Evolutionary conservation across 1,140 invertebrate genomes (phyloP), one percentile per base, ranked within the genome.

Genomic region (Ectropis grisescens): DNA sequence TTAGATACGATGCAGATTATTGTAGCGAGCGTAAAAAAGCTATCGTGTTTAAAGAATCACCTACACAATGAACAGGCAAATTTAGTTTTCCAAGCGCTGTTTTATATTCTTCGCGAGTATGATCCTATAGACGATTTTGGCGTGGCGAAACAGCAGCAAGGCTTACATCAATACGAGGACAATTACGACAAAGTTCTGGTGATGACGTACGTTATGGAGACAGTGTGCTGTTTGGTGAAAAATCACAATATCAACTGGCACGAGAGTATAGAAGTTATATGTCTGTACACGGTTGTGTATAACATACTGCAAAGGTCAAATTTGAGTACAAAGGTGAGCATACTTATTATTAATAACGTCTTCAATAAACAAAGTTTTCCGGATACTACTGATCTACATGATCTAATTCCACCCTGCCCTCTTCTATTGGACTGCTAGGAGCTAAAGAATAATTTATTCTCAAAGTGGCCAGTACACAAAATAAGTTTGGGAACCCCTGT

Each of bases 241-340:
- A 86, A 88, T 14, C 90, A 89, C 25, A 86, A 89, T 40, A 85
- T 92, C 2, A 88, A 88, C 4, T 93, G 91, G 91, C 85, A 86
- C 29, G 90, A 92, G 48, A 88, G 86, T 47, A 74, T 90, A 4
- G 89, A 91, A 79, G 87, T 88, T 1, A 79, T 89, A 23, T 89
- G 87, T 41, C 59, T 89, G 13, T 74, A 86, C 29, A 80, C 69
- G 2, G 68, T 86, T 25, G 83, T 83, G 0, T 80, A 80, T 33
- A 79, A 81, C 46, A 84, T 88, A 35, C 64, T 87, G 14, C 84
- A 85, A 47, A 82, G 85, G 39, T 50, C 79, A 1, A 84, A 83
- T 46, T 70, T 86, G 11, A 54, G 71, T 35, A 55, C 78, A 27
- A 85, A 85, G 71, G 86, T 87, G 54, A 70, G 62, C 23, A 19